A percentile compares a stretch with the other conserved stretches of the same genome.
Conservation (phyloP, 2,113 vertebrate species). For the Myocastor coypus region DNA sequence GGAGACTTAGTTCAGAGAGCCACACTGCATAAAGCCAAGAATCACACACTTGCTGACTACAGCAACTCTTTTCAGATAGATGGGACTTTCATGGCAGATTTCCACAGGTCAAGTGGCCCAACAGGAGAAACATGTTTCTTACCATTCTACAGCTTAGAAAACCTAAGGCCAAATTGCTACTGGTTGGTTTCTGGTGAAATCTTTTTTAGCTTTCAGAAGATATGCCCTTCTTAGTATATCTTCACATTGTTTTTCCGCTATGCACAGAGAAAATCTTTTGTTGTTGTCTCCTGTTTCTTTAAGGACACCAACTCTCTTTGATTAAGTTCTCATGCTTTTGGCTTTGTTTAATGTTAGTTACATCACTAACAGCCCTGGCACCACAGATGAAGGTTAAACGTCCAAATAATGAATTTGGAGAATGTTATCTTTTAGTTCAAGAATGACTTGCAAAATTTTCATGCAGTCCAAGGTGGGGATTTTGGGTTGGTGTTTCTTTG, state of each 20-base stretch:
- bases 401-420: not conserved
- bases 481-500: not conserved
- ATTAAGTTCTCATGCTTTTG: not conserved
- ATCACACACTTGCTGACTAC: too few species aligned
- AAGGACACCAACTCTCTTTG: not conserved
- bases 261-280: not conserved
- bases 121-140: not conserved
- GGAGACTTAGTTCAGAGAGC: not conserved
- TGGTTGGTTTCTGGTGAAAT: not conserved
- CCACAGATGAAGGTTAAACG: not conserved
- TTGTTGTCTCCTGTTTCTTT: not conserved
- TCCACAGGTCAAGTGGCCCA: not conserved
- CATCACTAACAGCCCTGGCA: not conserved
- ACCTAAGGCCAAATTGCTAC: not conserved
- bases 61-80: not conserved
- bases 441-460: not conserved
- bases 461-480: not conserved
- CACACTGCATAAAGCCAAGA: too few species aligned
- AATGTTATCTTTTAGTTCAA: not conserved
- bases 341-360: not conserved
- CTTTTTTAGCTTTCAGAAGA: not conserved
- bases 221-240: not conserved
- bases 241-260: not conserved
- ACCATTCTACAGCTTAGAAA: not conserved
- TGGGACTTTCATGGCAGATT: not conserved